Conservation (phyloP, 2,888 invertebrate species). For the Stictocephala bisonia region DNA sequence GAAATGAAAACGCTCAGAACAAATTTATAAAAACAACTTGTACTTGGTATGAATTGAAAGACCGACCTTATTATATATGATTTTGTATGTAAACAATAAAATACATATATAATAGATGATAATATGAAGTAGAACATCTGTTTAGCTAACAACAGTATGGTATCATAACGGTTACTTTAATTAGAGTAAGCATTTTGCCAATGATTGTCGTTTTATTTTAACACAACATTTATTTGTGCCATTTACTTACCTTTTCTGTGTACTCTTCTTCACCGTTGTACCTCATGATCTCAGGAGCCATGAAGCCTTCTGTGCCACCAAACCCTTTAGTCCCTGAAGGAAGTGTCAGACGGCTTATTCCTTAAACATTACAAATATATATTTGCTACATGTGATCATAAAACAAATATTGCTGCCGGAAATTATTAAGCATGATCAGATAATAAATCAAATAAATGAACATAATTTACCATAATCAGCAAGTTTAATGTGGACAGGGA, state of each 20-base stretch:
- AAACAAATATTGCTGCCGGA: not conserved
- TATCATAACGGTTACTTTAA: no score
- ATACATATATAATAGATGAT: no score
- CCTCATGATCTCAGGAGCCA: conserved; percentile 98
- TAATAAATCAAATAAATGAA: not conserved
- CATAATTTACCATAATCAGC: conserved; percentile 91
- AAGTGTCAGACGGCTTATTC: conserved; percentile 87
- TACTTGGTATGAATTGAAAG: no score
- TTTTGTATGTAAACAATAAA: no score
- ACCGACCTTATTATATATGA: no score
- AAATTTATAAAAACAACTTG: no score
- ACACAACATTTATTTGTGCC: no score
- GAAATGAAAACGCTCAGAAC: no score
- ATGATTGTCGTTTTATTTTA: no score
- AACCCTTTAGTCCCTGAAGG: conserved; percentile 96
- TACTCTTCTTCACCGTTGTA: conserved; percentile 99
- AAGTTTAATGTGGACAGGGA: conserved; percentile 87
- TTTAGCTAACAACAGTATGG: no score
- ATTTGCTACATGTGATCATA: conserved; percentile 17
- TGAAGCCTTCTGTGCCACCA: conserved; percentile 98
- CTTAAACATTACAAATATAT: conserved; percentile 62
- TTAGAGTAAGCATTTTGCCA: no score
- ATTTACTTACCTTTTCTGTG: conserved; percentile 92
- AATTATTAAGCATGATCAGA: not conserved
- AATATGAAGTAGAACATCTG: no score